Evolutionary conservation across 1,140 invertebrate species (phyloP), one percentile per base, ranked within the genome.

Genomic region (Holotrichia oblita): DNA sequence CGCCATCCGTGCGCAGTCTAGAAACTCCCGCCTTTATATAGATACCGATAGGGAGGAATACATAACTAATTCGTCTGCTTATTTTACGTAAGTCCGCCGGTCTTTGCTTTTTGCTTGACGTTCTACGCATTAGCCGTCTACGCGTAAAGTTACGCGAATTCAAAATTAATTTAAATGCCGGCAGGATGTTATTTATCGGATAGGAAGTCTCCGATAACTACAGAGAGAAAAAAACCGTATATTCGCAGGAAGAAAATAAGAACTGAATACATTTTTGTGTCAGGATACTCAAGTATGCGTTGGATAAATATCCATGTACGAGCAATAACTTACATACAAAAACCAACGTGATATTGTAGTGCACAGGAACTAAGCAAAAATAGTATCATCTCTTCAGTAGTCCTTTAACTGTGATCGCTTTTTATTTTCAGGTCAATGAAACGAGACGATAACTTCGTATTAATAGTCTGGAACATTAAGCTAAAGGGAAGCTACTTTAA

Each of bases 41-140:
- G 48, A 55, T 55, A 17, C 48, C 48, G 14, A 55, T 55, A 55
- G 48, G 48, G 48, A 55, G 48, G 48, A 14, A 55, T 55, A 55
- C n/a, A n/a, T 55, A 55, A 55, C 48, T 55, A 55, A 55, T 55
- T 55, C 48, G 48, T 55, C 48, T 55, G n/a, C 17, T 55, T 12
- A n/a, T 48, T 48, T 48, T 55, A 55, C 48, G 48, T 55, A 55
- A 55, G 48, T 6, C 17, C 48, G 48, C 48, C 48, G 48, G 6
- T 55, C 3, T 6, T 55, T 55, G n/a, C 17, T 55, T 17, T 55
- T 17, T 55, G 48, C 14, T 55, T n/a, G 14, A 55, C 14, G 27
- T 34, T 34, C 27, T 34, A n/a, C 48, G 48, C 12, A 17, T 12
- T 44, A 14, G 14, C 2, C 42, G 8, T 55, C 14, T 55, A 14